These are phyloP conservation scores for Popillia japonica DNA, from an alignment of 1,140 invertebrate genomes.

Conservation along the genomic window DNA sequence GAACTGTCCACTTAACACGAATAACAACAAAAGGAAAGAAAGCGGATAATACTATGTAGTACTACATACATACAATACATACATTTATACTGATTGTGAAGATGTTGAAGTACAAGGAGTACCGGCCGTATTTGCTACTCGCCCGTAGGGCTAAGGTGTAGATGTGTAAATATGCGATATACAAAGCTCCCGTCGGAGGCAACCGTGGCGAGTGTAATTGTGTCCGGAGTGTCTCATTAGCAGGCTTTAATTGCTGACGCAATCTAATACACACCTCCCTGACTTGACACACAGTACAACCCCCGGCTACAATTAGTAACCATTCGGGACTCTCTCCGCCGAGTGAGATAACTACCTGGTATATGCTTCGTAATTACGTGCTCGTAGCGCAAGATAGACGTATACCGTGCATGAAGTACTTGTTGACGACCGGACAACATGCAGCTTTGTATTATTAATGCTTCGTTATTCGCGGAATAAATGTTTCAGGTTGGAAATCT, in stretches of 20 bases:
- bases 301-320: slow-evolving; percentile 27
- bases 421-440: slow-evolving; percentile 42
- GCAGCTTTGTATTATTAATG: slow-evolving; percentile 37
- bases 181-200: slow-evolving; percentile 39
- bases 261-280: slow-evolving; percentile 55
- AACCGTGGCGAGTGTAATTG: slow-evolving; percentile 52
- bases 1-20: not conserved
- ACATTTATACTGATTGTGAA: not conserved
- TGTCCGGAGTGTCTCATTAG: slow-evolving; percentile 56
- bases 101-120: not conserved
- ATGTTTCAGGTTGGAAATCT: not conserved
- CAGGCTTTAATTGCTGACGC: slow-evolving; percentile 52
- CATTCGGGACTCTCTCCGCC: not conserved
- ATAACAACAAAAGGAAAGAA: not conserved
- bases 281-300: slow-evolving; percentile 1
- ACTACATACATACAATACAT: no score
- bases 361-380: slow-evolving; percentile 20
- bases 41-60: not conserved
- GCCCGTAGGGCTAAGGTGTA: not conserved
- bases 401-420: slow-evolving; percentile 40
- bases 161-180: not conserved
- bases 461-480: not conserved
- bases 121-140: not conserved
- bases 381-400: not conserved
- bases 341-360: slow-evolving; percentile 34